phyloP scores from a whole-genome alignment of 2,888 invertebrate genomes.

The Callosobruchus maculatus region DNA sequence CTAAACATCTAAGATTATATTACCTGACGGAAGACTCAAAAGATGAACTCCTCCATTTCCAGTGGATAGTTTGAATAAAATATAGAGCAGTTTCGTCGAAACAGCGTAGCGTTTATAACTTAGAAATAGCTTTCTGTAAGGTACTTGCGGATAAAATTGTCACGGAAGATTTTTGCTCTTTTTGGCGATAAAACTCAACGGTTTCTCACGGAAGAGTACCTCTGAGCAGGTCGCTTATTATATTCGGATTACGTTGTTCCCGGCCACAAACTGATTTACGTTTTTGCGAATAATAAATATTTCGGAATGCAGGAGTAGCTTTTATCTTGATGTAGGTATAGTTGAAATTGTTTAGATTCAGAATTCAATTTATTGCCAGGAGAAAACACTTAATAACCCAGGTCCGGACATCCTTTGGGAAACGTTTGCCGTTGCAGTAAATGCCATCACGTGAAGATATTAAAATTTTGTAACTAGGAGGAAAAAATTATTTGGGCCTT shows the following conservation, averaged over 20 bases:
- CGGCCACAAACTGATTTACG: background rate
- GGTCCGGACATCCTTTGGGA: too few relatives aligned
- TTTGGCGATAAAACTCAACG: background rate
- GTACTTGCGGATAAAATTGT: background rate
- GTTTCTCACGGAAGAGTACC: background rate
- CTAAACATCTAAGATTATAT: background rate
- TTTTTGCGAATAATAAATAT: background rate
- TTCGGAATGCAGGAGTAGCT: background rate
- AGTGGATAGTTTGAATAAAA: background rate
- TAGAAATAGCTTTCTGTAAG: background rate
- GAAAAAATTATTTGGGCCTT: too few relatives aligned
- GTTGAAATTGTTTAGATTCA: background rate
- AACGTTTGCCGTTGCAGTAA: too few relatives aligned
- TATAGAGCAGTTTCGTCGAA: background rate
- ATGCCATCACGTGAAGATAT: too few relatives aligned
- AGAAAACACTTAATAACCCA: background rate
- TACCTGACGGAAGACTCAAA: background rate
- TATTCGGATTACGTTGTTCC: background rate
- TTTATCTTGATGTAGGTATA: background rate
- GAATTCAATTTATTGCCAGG: background rate
- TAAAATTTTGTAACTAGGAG: too few relatives aligned
- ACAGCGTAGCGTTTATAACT: background rate
- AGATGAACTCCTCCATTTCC: background rate
- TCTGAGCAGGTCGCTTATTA: background rate
- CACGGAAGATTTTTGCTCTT: background rate